Evolutionary conservation across 2,888 invertebrate genomes (phyloP).

Genomic region (Hirudinaria manillensis): DNA sequence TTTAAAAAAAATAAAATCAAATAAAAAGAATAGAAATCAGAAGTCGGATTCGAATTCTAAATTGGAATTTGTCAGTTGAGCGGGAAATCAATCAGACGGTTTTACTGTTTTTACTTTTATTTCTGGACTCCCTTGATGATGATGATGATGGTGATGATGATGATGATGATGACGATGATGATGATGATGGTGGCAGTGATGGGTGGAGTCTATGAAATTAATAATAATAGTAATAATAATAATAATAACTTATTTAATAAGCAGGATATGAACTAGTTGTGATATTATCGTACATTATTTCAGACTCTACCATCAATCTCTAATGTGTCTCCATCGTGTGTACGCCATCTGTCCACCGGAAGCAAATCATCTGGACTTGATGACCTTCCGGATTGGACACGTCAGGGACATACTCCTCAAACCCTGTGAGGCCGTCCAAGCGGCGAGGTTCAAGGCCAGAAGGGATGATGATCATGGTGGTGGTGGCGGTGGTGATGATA

Average conservation of each 20-base stretch:
- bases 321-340: neutral
- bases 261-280: neutral
- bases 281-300: neutral
- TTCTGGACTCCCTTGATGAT: neutral
- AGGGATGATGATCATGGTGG: neutral
- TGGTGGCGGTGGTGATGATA: neutral
- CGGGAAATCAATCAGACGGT: no score
- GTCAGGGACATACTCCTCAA: neutral
- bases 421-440: neutral
- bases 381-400: constrained; percentile 1
- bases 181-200: neutral
- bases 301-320: neutral
- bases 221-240: neutral
- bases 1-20: no score
- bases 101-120: no score
- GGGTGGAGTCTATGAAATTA: neutral
- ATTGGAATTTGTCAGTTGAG: no score
- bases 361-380: neutral
- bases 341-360: neutral
- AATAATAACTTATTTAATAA: neutral
- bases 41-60: no score
- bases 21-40: no score
- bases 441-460: neutral
- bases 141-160: constrained; percentile 7
- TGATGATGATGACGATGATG: neutral